Conservation (phyloP, 2,113 vertebrate species). For the Oryctolagus cuniculus region DNA sequence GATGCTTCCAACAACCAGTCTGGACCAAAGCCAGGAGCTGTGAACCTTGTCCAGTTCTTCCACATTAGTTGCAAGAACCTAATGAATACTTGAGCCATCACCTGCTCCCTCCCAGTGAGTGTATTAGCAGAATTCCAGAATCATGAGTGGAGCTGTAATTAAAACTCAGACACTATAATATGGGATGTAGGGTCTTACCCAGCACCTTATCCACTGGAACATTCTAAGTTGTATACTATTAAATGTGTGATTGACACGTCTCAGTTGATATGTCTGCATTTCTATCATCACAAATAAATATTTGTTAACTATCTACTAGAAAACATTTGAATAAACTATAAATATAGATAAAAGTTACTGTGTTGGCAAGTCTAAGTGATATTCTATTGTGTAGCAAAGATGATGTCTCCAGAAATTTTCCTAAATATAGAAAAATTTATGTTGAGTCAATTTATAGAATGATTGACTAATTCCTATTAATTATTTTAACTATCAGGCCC, state of each 20-base stretch:
- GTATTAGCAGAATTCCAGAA: too few species aligned
- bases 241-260: conserved; percentile 2
- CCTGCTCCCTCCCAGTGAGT: too few species aligned
- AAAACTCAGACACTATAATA: too few species aligned
- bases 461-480: conserved; percentile 84
- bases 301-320: not conserved
- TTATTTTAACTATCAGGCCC: conserved; percentile 85
- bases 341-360: not conserved
- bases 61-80: too few species aligned
- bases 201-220: too few species aligned
- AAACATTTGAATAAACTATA: not conserved
- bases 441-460: conserved; percentile 83
- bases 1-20: too few species aligned
- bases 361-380: not conserved
- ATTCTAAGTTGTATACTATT: not conserved
- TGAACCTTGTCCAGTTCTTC: too few species aligned
- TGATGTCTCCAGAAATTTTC: conserved; percentile 59
- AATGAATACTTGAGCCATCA: too few species aligned
- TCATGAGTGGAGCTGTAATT: too few species aligned
- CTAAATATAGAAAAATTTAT: conserved; percentile 79
- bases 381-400: not conserved
- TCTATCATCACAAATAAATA: conserved; percentile 17
- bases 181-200: too few species aligned
- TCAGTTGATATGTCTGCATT: not conserved
- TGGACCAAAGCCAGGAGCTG: too few species aligned